Evolutionary conservation across 2,888 invertebrate species (phyloP).

Genomic region (Orthosia incerta): DNA sequence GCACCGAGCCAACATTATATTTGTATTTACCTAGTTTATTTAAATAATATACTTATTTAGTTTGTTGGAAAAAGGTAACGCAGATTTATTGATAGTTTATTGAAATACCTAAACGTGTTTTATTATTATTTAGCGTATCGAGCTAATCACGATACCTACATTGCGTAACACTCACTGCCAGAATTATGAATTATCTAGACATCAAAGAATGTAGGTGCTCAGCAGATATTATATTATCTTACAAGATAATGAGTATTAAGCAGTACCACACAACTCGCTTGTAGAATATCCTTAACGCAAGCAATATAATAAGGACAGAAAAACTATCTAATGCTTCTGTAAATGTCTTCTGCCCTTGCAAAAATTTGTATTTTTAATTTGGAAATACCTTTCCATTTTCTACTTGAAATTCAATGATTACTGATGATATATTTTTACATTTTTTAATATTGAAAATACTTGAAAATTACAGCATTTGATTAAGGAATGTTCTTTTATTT

Average conservation of each 20-base stretch:
- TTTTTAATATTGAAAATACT: slow-evolving; percentile 11
- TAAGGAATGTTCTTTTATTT: background rate
- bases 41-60: slow-evolving; percentile 21
- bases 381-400: background rate
- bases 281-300: slow-evolving; percentile 17
- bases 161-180: slow-evolving; percentile 23
- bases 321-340: background rate
- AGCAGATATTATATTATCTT: slow-evolving; percentile 36
- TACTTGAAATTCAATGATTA: background rate
- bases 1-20: slow-evolving; percentile 18
- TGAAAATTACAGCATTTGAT: background rate
- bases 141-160: slow-evolving; percentile 22
- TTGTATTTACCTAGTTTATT: slow-evolving; percentile 53
- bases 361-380: background rate
- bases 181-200: slow-evolving; percentile 24
- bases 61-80: background rate
- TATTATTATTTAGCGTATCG: slow-evolving; percentile 26
- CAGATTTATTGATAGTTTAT: slow-evolving; percentile 36
- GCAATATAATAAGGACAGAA: background rate
- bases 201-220: slow-evolving; percentile 34
- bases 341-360: background rate
- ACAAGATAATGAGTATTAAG: slow-evolving; percentile 23
- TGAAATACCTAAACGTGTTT: slow-evolving; percentile 17
- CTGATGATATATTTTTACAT: background rate
- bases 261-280: slow-evolving; percentile 13